Base-by-base conservation (phyloP, 1,140 invertebrate species). In the Drusus annulatus region DNA sequence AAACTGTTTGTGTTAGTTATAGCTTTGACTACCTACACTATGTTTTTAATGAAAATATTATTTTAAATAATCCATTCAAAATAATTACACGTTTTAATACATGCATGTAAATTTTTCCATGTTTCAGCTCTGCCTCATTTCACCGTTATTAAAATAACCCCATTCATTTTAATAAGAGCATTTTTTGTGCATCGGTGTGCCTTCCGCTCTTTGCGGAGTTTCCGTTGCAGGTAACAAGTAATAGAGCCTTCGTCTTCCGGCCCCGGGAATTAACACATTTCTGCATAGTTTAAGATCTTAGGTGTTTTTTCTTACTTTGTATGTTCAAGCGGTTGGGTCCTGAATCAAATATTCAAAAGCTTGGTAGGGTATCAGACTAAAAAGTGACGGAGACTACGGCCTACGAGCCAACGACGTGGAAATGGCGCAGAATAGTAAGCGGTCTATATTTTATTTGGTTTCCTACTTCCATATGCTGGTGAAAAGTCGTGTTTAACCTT, bases 291-390 rank as follows among this genome's bases (percentile, higher is more conserved):
- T 65, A 65, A 23, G 13, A 28, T 45, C 36, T 45, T 45, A 45
- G 62, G 25, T 65, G 62, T 65, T 65, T 65, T 65, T 65, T 28
- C 21, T 65, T 65, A 10, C 62, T 65, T 65, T 16, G 10, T 65
- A 17, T 21, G 31, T 28, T 28, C 60, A 25, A 16, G 6, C 62
- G 25, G 62, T 10, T n/a, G 16, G 62, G 62, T 65, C 23, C 7
- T 28, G 62, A 25, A 65, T 65, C 62, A 65, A 65, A 65, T 65
- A 65, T 65, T 65, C 62, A 65, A 65, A 31, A 16, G 25, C 62
- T 15, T 28, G 21, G 28, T 25, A 19, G 62, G 62, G 10, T 16
- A 10, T 28, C 62, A 10, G 19, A 15, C 62, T 16, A 36, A 65
- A 63, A 65, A 65, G 23, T 31, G 25, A 28, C 28, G 16, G 21